These are phyloP conservation scores for Tragelaphus strepsiceros DNA, from an alignment of 2,113 vertebrate genomes.

Conservation along the genomic window DNA sequence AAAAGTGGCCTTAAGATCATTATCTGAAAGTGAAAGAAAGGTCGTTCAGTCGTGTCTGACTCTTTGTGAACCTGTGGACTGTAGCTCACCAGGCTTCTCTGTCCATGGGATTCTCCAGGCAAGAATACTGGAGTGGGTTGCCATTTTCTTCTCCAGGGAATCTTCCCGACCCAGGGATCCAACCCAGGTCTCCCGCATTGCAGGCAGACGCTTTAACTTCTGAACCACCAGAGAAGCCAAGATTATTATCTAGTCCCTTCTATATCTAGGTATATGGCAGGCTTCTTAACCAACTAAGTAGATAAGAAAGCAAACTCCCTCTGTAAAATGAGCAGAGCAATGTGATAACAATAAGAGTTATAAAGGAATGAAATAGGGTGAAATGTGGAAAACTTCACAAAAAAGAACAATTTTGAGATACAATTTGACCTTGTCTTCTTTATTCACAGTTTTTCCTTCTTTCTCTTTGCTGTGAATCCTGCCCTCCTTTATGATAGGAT, in stretches of 20 bases:
- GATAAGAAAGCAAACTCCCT: neutral
- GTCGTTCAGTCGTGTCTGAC: no score
- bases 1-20: neutral
- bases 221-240: neutral
- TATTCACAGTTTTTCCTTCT: neutral
- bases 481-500: neutral
- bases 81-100: no score
- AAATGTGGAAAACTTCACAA: neutral
- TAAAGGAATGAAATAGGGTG: neutral
- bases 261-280: neutral
- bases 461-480: neutral
- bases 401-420: neutral
- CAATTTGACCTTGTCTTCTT: neutral
- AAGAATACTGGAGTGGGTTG: no score
- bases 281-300: neutral
- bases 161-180: no score
- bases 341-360: neutral
- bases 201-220: no score
- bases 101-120: no score
- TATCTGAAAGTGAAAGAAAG: neutral
- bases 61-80: no score
- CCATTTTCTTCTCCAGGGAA: no score
- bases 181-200: no score
- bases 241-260: neutral
- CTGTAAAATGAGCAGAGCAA: neutral